These are phyloP conservation scores for Eremobia ochroleuca DNA, from an alignment of 2,888 invertebrate species.

Conservation along the genomic window DNA sequence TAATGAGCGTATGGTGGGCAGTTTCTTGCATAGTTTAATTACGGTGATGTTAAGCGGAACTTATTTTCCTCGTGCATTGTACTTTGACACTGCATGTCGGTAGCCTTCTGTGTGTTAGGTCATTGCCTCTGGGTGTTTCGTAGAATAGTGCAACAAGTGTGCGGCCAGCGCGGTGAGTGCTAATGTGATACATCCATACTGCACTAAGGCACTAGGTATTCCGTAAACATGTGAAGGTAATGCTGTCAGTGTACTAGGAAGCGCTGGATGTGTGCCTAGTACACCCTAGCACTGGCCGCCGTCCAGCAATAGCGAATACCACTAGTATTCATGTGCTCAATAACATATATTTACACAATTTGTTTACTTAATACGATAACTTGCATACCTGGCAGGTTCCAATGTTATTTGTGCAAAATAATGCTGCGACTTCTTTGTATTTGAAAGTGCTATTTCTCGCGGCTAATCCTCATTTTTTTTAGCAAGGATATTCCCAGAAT, in stretches of 20 bases:
- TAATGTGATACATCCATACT: constrained; percentile 66
- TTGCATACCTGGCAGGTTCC: constrained; percentile 50
- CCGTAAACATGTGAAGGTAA: constrained; percentile 78
- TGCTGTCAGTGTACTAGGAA: constrained; percentile 85
- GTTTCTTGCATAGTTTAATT: constrained; percentile 69
- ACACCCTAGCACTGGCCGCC: constrained; percentile 77
- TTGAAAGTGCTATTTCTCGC: constrained; percentile 31
- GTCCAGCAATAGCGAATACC: constrained; percentile 77
- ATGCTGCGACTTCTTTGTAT: constrained; percentile 35
- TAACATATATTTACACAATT: constrained; percentile 62
- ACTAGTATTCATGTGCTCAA: constrained; percentile 62
- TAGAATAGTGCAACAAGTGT: constrained; percentile 71
- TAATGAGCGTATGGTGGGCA: constrained; percentile 50
- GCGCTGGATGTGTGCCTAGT: constrained; percentile 84
- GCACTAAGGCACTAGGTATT: constrained; percentile 78
- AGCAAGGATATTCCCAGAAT: constrained; percentile 62
- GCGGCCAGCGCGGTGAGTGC: constrained; percentile 57
- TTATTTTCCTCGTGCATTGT: constrained; percentile 74
- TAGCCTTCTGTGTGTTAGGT: constrained; percentile 65
- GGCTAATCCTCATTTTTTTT: constrained; percentile 38
- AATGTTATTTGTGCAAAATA: constrained; percentile 32
- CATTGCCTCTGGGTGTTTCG: constrained; percentile 72
- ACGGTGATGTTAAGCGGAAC: constrained; percentile 66
- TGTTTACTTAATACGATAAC: constrained; percentile 53
- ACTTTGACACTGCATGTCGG: constrained; percentile 72